Evolutionary conservation across 2,797 vertebrate species (phyloP), one percentile per base, ranked within the genome.

Genomic region (Fratercula arctica): DNA sequence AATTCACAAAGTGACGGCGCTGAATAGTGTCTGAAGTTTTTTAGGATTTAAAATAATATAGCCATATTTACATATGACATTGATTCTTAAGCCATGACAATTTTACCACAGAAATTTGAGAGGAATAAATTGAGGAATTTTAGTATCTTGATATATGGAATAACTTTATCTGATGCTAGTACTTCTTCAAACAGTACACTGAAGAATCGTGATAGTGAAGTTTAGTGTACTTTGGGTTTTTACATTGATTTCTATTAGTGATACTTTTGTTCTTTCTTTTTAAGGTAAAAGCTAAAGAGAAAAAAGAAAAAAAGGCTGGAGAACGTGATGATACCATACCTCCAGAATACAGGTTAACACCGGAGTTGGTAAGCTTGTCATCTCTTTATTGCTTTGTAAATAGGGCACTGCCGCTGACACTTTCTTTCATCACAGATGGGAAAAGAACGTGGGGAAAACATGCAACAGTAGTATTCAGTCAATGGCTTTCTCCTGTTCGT

Each of bases 261-360:
- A 9, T 14, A 10, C 15, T 82, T 75, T 33, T 64, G 3, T 57
- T 41, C 7, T 31, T 91, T 92, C 7, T 53, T 64, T 82, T 16
- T 73, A 90, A 98, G 98, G 90, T 96, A 95, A 98, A 98, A 92
- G 78, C 97, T 57, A 98, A 97, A 96, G 98, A 98, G 94, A 97
- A 95, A 80, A 97, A 96, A 74, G 75, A 96, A 28, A 41, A 96
- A 46, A 98, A 98, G 82, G 41, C 91, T 80, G 98, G 98, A 37
- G 98, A 98, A 53, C 92, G 15, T 48, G 97, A 98, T 0, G 97
- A 98, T 69, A 96, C 98, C 0, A 85, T 98, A 80, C 98, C 98
- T 9, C 87, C 96, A 20, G 97, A 97, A 3, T 98, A 98, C 78
- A 98, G 97, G 76, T 70, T 98, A 46, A 96, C 69, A 8, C 96